Evolutionary conservation across 2,888 invertebrate genomes (phyloP), one percentile per base, ranked within the genome.

Genomic region (Trissolcus brochymenae): DNA sequence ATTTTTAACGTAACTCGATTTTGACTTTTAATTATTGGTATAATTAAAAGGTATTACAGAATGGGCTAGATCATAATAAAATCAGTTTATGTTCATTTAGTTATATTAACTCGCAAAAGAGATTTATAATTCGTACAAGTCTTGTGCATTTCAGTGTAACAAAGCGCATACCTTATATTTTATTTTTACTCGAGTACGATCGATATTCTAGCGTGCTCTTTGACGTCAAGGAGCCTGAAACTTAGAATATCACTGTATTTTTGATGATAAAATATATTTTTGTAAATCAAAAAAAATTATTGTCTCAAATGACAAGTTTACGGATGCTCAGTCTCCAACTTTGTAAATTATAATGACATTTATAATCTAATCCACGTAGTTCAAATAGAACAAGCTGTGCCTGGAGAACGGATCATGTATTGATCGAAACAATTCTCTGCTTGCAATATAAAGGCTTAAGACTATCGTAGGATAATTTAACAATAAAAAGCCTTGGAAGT

Each of bases 161-260:
- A 57, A 72, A 72, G 54, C 59, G 50, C 64, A 77, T 67, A 43
- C 40, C 57, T 72, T 77, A 77, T 77, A 77, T 68, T 72, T 77
- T 77, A 77, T 77, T 77, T 77, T 76, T 76, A 76, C 66, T 66
- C 59, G 66, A 62, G 62, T 59, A 59, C 76, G 72, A 68, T 77
- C 76, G 72, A 77, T 77, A 77, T 72, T 61, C 67, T 77, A 66
- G 76, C 76, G 71, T 77, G 76, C 53, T 67, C 57, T 76, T 72
- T 76, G 76, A 76, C 72, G 71, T 76, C 71, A 76, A 76, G 65
- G 66, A 66, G 71, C 53, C 60, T 62, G 67, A 57, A 62, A 72
- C 66, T 71, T 61, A 62, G 46, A 72, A 62, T 60, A 67, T 67
- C 61, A 67, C 67, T 67, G 62, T 67, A 76, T 71, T 57, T 67